Percentiles rank a stretch among this genome's conserved stretches.
Conservation (phyloP, 2,888 invertebrate genomes). For the Taenaris catops region DNA sequence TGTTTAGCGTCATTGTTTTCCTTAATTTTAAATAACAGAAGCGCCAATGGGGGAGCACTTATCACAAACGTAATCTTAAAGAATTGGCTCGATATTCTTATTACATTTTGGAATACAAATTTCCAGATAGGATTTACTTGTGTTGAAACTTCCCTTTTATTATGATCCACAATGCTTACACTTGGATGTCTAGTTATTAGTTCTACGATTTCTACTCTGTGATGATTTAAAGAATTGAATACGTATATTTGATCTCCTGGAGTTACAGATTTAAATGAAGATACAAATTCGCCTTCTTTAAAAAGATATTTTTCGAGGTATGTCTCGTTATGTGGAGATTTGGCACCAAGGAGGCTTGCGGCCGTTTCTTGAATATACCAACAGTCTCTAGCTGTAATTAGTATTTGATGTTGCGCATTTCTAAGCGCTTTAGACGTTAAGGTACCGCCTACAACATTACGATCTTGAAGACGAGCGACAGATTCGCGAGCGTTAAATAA, state of each 20-base stretch:
- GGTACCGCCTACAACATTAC: constrained; percentile 98
- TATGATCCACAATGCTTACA: constrained; percentile 85
- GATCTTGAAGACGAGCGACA: constrained; percentile 95
- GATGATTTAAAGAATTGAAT: constrained; percentile 91
- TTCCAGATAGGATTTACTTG: constrained; percentile 67
- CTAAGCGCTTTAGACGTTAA: constrained; percentile 91
- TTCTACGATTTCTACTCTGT: constrained; percentile 88
- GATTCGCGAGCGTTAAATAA: constrained; percentile 83
- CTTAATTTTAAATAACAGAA: constrained; percentile 83
- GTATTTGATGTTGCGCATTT: constrained; percentile 87
- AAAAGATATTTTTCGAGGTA: constrained; percentile 59
- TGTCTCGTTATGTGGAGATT: constrained; percentile 85
- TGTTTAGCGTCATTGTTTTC: constrained; percentile 43
- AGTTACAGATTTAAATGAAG: constrained; percentile 65
- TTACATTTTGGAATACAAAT: constrained; percentile 39
- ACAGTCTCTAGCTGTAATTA: constrained; percentile 50
- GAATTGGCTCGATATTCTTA: constrained; percentile 58
- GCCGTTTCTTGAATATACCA: constrained; percentile 61
- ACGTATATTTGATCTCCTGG: constrained; percentile 84
- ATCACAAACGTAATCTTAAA: constrained; percentile 86
- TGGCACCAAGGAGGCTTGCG: constrained; percentile 82
- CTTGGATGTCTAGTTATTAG: constrained; percentile 84
- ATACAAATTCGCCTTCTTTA: constrained; percentile 58
- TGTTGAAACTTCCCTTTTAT: constrained; percentile 71
- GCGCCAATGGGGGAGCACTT: constrained; percentile 86